Conservation (phyloP, 2,888 invertebrate genomes). For the Teleiodes luculella region DNA sequence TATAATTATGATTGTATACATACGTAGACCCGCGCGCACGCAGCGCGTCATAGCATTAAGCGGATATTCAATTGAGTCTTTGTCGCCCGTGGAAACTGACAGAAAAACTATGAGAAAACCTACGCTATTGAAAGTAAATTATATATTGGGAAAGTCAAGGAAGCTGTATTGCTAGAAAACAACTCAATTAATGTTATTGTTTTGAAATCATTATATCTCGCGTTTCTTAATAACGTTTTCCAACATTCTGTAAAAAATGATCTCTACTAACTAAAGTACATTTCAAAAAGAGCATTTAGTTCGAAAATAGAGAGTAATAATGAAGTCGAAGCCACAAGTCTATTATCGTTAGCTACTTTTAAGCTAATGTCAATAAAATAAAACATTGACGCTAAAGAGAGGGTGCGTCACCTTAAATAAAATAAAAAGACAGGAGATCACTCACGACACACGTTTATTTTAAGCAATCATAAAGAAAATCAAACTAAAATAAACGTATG, state of each 20-base stretch:
- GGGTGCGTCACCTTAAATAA: conserved; percentile 4
- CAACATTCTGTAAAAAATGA: no score
- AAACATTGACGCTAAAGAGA: conserved; percentile 6
- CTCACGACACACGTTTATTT: conserved; percentile 7
- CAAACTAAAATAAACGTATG: conserved; percentile 28
- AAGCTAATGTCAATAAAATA: background rate
- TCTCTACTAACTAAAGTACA: no score
- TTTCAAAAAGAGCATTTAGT: no score
- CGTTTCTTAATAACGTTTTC: no score
- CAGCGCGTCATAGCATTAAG: background rate
- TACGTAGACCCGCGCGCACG: background rate
- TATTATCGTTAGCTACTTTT: conserved; percentile 2
- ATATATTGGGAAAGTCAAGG: background rate
- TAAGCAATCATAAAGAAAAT: conserved; percentile 32
- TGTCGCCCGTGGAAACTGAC: conserved; percentile 2
- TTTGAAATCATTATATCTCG: no score
- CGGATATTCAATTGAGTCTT: conserved; percentile 10
- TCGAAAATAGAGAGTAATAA: background rate
- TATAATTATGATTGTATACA: background rate
- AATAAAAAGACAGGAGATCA: background rate
- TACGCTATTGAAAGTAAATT: background rate
- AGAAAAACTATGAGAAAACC: conserved; percentile 10
- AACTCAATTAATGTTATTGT: no score
- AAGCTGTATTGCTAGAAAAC: background rate
- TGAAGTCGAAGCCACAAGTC: no score